phyloP scores from a whole-genome alignment of 2,888 invertebrate genomes.

The Mystacides longicornis region DNA sequence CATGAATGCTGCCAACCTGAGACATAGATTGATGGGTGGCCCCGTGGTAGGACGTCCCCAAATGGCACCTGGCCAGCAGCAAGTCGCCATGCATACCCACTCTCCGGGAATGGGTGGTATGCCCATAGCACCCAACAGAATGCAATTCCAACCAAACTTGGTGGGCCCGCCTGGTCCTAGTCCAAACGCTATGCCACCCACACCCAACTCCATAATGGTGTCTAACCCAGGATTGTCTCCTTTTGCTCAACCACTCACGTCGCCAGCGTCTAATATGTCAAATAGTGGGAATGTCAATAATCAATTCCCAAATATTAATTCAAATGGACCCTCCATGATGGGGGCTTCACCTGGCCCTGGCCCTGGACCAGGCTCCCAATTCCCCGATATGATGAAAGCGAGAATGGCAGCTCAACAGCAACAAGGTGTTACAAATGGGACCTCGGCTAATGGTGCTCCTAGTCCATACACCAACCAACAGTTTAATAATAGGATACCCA shows the following conservation, averaged over 20 bases:
- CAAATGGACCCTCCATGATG: constrained; percentile 50
- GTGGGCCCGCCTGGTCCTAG: constrained; percentile 74
- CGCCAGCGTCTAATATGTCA: constrained; percentile 48
- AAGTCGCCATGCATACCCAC: constrained; percentile 55
- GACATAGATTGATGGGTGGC: constrained; percentile 29
- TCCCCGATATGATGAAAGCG: constrained; percentile 54
- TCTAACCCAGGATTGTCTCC: constrained; percentile 66
- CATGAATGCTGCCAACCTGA: constrained; percentile 27
- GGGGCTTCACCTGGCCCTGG: constrained; percentile 43
- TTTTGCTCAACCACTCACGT: constrained; percentile 58
- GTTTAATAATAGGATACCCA: constrained; percentile 32
- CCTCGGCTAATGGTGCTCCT: constrained; percentile 40
- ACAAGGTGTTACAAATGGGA: constrained; percentile 28
- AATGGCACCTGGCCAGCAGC: constrained; percentile 30
- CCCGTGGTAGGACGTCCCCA: constrained; percentile 30
- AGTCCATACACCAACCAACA: constrained; percentile 50
- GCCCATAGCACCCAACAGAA: constrained; percentile 38
- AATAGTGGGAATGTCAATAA: constrained; percentile 34
- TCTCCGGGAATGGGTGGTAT: constrained; percentile 55
- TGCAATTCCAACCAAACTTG: constrained; percentile 52
- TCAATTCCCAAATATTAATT: constrained; percentile 49
- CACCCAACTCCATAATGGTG: constrained; percentile 51
- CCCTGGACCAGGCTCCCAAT: constrained; percentile 40
- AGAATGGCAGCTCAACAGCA: constrained; percentile 42
- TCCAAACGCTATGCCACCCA: constrained; percentile 57